phyloP scores from a whole-genome alignment of 2,113 vertebrate genomes.

The Colossoma macropomum region DNA sequence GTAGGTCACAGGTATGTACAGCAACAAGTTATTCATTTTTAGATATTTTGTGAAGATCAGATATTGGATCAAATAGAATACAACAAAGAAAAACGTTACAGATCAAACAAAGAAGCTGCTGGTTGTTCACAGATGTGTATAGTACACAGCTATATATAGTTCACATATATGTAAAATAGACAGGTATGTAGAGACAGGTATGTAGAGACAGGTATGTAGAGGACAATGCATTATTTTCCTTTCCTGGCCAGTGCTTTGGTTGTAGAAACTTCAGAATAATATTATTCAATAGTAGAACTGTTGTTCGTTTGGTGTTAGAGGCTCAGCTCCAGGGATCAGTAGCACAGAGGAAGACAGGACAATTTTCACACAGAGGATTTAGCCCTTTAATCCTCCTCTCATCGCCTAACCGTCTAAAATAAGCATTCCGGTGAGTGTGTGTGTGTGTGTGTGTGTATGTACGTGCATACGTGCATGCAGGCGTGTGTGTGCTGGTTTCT shows the following conservation, averaged over 20 bases:
- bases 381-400: not conserved
- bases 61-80: no score
- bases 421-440: not conserved
- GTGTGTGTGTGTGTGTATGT: not conserved
- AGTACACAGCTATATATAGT: no score
- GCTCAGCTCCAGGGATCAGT: not conserved
- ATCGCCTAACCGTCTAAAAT: constrained; percentile 23
- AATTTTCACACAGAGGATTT: not conserved
- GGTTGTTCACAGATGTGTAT: no score
- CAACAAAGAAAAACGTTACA: no score
- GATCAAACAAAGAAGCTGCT: no score
- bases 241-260: not conserved
- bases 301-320: not conserved
- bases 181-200: no score
- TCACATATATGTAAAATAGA: no score
- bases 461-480: not conserved
- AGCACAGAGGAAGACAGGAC: not conserved
- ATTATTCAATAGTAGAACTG: not conserved
- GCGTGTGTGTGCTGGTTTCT: not conserved
- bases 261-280: not conserved
- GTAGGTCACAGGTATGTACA: no score
- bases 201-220: no score
- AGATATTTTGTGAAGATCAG: no score
- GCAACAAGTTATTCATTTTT: no score
- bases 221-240: not conserved